These are phyloP conservation scores for Steinernema scapterisci DNA, from an alignment of 2,888 invertebrate genomes.

Conservation along the genomic window DNA sequence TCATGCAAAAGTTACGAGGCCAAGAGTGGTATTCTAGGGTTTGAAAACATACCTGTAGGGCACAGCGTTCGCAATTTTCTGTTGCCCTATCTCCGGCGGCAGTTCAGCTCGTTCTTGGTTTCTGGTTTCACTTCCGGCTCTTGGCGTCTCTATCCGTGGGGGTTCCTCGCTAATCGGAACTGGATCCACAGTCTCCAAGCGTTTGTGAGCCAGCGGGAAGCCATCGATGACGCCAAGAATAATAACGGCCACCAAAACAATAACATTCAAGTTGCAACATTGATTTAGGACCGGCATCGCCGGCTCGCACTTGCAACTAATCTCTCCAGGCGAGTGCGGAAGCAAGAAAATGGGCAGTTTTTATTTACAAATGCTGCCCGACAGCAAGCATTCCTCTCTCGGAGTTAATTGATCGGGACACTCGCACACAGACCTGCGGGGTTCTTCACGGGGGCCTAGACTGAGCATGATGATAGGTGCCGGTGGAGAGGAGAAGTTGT, in stretches of 20 bases:
- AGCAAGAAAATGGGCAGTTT: constrained; percentile 17
- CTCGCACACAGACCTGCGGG: too few species aligned
- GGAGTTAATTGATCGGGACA: neutral
- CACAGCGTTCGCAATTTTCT: constrained; percentile 4
- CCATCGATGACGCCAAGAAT: neutral
- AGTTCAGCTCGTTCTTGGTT: neutral
- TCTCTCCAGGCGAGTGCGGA: neutral
- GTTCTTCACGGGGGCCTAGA: too few species aligned
- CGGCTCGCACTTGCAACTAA: neutral
- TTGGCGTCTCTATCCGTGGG: neutral
- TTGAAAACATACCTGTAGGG: neutral
- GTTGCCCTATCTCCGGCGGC: neutral
- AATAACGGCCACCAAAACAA: neutral
- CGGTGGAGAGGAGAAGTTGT: too few species aligned
- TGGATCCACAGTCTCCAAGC: neutral
- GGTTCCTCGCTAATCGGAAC: neutral
- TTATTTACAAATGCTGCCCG: neutral
- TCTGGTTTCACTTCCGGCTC: neutral
- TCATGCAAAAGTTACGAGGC: too few species aligned
- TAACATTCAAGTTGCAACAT: neutral
- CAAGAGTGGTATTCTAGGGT: too few species aligned
- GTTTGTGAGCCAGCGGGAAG: neutral
- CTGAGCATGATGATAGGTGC: too few species aligned
- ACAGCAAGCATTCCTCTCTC: neutral
- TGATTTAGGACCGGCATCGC: neutral